Percentiles rank a stretch among this genome's conserved stretches.
phyloP scores from a whole-genome alignment of 2,888 invertebrate genomes.

The Teleiodes luculella region DNA sequence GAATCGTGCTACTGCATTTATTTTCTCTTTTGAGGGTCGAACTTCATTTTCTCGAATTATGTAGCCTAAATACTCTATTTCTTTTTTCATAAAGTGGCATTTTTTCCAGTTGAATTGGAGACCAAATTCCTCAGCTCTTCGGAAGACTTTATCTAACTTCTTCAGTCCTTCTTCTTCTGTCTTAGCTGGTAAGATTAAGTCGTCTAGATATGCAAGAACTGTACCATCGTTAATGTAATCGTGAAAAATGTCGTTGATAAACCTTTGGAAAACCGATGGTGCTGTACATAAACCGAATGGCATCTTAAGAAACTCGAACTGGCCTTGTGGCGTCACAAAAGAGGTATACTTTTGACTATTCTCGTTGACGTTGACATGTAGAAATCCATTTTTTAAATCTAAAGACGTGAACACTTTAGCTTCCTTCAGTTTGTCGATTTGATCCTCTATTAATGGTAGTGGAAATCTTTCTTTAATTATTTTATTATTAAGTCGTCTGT shows the following conservation, averaged over 20 bases:
- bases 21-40: constrained; percentile 24
- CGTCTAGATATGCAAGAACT: constrained; percentile 26
- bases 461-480: constrained; percentile 39
- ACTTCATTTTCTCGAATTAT: constrained; percentile 22
- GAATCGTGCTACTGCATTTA: constrained; percentile 23
- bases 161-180: constrained; percentile 23
- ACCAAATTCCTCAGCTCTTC: constrained; percentile 30
- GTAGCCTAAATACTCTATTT: constrained; percentile 31
- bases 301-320: constrained; percentile 28
- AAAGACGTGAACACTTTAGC: constrained; percentile 22
- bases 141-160: constrained; percentile 22
- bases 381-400: constrained; percentile 42
- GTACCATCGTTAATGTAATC: constrained; percentile 22
- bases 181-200: constrained; percentile 22
- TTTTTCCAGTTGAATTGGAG: constrained; percentile 39
- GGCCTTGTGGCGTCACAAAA: constrained; percentile 45
- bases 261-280: constrained; percentile 27
- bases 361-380: constrained; percentile 39
- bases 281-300: constrained; percentile 51
- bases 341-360: constrained; percentile 39
- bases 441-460: constrained; percentile 43
- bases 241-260: constrained; percentile 17
- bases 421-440: constrained; percentile 41
- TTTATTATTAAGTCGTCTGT: constrained; percentile 38
- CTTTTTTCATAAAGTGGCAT: constrained; percentile 37